Percentiles rank a stretch among this genome's conserved stretches.
Evolutionary conservation across 2,113 vertebrate genomes (phyloP).

Genomic region (Pteruthius melanotis): DNA sequence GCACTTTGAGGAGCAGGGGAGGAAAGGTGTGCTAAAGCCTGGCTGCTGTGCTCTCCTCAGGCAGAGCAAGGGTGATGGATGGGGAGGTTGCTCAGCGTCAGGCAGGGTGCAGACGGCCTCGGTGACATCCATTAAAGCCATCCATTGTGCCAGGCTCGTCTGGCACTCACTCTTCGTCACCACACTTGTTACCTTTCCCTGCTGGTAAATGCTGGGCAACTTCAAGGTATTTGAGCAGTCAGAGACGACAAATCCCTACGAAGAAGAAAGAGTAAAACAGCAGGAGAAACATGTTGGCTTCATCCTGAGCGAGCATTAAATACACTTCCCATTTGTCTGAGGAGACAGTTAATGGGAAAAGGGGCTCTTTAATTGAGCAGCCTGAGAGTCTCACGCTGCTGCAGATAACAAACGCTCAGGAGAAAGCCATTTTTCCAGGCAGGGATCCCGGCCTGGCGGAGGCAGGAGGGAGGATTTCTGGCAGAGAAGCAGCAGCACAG

Average conservation of each 20-base stretch:
- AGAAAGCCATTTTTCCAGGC: slow-evolving; percentile 35
- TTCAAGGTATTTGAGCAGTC: slow-evolving; percentile 47
- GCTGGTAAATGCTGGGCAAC: slow-evolving; percentile 29
- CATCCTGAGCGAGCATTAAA: slow-evolving; percentile 61
- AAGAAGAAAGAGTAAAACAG: slow-evolving; percentile 62
- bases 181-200: slow-evolving; percentile 45
- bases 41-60: not conserved
- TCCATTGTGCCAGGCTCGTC: slow-evolving; percentile 36
- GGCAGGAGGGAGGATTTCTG: not conserved
- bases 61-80: slow-evolving; percentile 12
- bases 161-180: slow-evolving; percentile 57
- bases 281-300: slow-evolving; percentile 51
- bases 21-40: not conserved
- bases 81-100: not conserved
- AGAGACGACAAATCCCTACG: slow-evolving; percentile 46
- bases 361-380: slow-evolving; percentile 46
- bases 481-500: not conserved
- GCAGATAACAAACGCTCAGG: slow-evolving; percentile 24
- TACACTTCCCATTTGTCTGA: slow-evolving; percentile 63
- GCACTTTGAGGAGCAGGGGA: not conserved
- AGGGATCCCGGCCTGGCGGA: not conserved
- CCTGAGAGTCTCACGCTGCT: slow-evolving; percentile 25
- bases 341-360: slow-evolving; percentile 55
- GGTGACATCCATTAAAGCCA: slow-evolving; percentile 51
- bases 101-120: slow-evolving; percentile 29